Conservation (phyloP, 2,888 invertebrate genomes). For the Eulithis testata region DNA sequence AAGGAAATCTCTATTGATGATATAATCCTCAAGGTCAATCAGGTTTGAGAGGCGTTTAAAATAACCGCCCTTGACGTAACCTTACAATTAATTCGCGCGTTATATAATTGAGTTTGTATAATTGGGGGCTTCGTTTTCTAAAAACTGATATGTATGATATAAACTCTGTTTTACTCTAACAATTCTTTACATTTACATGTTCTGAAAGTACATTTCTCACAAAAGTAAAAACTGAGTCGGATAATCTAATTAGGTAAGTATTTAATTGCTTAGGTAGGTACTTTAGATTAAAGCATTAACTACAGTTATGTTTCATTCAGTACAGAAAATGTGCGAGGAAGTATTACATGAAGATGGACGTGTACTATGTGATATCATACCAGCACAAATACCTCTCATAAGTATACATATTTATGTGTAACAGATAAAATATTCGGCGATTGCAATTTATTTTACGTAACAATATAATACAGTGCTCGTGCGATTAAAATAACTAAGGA, state of each 20-base stretch:
- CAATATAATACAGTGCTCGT: slow-evolving; percentile 42
- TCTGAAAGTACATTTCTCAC: not conserved
- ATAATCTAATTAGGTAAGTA: slow-evolving; percentile 20
- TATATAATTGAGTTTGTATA: not conserved
- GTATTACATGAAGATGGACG: slow-evolving; percentile 42
- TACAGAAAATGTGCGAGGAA: slow-evolving; percentile 37
- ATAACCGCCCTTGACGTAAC: slow-evolving; percentile 4
- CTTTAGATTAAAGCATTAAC: slow-evolving; percentile 34
- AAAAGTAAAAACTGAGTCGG: slow-evolving; percentile 5
- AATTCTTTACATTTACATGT: not conserved
- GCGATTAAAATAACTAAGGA: slow-evolving; percentile 44
- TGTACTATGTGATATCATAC: slow-evolving; percentile 42
- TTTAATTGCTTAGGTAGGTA: slow-evolving; percentile 26
- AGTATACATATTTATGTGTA: slow-evolving; percentile 28
- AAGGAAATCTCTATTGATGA: slow-evolving; percentile 15
- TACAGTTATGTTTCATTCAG: slow-evolving; percentile 37
- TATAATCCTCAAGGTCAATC: slow-evolving; percentile 5
- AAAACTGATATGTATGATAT: not conserved
- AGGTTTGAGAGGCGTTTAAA: slow-evolving; percentile 9
- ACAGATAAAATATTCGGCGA: slow-evolving; percentile 34
- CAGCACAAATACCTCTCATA: slow-evolving; percentile 34
- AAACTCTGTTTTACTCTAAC: slow-evolving; percentile 4
- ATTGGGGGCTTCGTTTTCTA: slow-evolving; percentile 3
- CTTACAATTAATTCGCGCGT: slow-evolving; percentile 7
- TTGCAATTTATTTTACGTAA: slow-evolving; percentile 32